These are phyloP conservation scores for Echiichthys vipera DNA, from an alignment of 2,797 vertebrate genomes.

Conservation along the genomic window DNA sequence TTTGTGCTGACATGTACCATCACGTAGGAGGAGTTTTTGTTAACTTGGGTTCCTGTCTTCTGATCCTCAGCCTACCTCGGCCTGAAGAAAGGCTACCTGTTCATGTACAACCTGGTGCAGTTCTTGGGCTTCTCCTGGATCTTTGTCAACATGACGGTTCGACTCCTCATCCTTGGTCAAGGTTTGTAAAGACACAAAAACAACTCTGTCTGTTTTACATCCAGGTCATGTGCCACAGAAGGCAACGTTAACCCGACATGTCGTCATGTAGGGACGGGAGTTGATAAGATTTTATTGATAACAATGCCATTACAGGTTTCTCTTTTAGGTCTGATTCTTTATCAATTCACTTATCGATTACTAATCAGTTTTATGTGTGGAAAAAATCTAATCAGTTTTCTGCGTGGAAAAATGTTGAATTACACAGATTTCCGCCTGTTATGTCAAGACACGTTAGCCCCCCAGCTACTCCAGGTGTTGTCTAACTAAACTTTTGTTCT, in stretches of 20 bases:
- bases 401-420: no score
- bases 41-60: not conserved
- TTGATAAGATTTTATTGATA: no score
- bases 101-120: slow-evolving; percentile 96
- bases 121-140: slow-evolving; percentile 97
- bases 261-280: no score
- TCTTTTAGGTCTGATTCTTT: no score
- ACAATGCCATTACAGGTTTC: no score
- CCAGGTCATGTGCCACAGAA: not conserved
- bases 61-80: slow-evolving; percentile 78
- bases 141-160: slow-evolving; percentile 95
- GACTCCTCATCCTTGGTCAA: slow-evolving; percentile 93
- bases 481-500: not conserved
- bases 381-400: no score
- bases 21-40: not conserved
- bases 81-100: slow-evolving; percentile 92
- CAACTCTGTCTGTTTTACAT: not conserved
- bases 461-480: not conserved
- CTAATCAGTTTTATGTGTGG: no score
- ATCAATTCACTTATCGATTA: no score
- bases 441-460: not conserved
- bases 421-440: no score
- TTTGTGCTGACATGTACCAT: not conserved
- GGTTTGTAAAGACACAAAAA: slow-evolving; percentile 73
- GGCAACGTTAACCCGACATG: not conserved